Evolutionary conservation across 2,888 invertebrate genomes (phyloP).

Genomic region (Dromius quadrimaculatus): DNA sequence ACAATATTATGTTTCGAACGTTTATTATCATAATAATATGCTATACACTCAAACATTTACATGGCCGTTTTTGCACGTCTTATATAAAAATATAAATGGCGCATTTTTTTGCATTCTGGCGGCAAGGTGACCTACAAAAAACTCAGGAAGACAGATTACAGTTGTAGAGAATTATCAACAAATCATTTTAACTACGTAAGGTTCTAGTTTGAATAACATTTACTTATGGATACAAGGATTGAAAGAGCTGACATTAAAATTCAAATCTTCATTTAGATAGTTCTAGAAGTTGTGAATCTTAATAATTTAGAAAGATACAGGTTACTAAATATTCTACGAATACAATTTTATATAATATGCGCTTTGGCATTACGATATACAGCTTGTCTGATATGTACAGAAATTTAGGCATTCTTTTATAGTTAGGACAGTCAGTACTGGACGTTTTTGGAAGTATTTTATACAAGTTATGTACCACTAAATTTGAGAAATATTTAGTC

Average conservation of each 20-base stretch:
- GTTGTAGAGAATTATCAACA: slow-evolving; percentile 37
- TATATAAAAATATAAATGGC: slow-evolving; percentile 57
- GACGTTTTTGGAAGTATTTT: slow-evolving; percentile 50
- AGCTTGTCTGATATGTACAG: slow-evolving; percentile 52
- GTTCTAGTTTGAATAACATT: slow-evolving; percentile 23
- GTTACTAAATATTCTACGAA: slow-evolving; percentile 44
- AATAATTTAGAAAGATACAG: slow-evolving; percentile 38
- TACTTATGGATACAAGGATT: slow-evolving; percentile 30
- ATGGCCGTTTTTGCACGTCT: slow-evolving; percentile 51
- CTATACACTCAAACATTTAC: slow-evolving; percentile 49
- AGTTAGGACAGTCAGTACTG: slow-evolving; percentile 52
- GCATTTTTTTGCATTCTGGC: slow-evolving; percentile 52
- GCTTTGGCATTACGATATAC: slow-evolving; percentile 50
- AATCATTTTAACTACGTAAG: slow-evolving; percentile 27
- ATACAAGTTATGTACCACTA: slow-evolving; percentile 38
- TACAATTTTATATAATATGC: slow-evolving; percentile 45
- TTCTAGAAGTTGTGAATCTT: slow-evolving; percentile 12
- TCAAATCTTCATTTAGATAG: neutral
- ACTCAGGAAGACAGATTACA: slow-evolving; percentile 55
- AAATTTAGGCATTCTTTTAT: slow-evolving; percentile 48
- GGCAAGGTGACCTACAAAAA: slow-evolving; percentile 51
- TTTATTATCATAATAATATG: slow-evolving; percentile 48
- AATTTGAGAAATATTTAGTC: slow-evolving; percentile 46
- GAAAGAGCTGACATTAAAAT: slow-evolving; percentile 11
- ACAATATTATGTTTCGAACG: slow-evolving; percentile 48